These are phyloP conservation scores for Drosophila seclusa DNA, from an alignment of 2,888 invertebrate species.

Conservation along the genomic window DNA sequence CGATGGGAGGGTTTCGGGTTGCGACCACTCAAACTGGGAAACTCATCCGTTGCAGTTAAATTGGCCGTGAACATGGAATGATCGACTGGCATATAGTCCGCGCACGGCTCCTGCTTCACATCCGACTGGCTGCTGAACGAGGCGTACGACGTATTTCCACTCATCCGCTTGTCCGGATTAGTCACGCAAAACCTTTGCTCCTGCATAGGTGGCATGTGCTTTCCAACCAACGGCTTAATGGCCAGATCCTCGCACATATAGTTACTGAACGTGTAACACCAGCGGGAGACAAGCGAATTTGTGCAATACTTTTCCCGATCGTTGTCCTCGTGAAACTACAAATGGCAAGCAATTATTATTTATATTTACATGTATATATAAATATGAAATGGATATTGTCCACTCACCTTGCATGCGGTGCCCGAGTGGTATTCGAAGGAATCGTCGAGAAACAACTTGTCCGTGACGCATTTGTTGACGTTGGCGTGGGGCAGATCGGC, in stretches of 20 bases:
- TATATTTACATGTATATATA: too few relatives aligned
- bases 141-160: background rate
- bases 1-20: background rate
- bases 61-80: constrained; percentile 22
- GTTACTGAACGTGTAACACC: constrained; percentile 85
- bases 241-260: constrained; percentile 85
- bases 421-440: constrained; percentile 79
- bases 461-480: constrained; percentile 68
- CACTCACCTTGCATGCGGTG: constrained; percentile 82
- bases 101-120: constrained; percentile 22
- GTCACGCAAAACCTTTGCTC: constrained; percentile 30
- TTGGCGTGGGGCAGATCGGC: constrained; percentile 63
- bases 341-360: background rate
- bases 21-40: constrained; percentile 42
- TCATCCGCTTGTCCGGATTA: background rate
- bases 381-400: background rate
- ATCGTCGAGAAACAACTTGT: constrained; percentile 77
- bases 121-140: background rate
- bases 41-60: constrained; percentile 10
- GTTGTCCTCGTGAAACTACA: constrained; percentile 84
- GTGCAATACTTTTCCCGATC: constrained; percentile 84
- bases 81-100: constrained; percentile 34
- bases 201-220: constrained; percentile 83
- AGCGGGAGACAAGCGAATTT: constrained; percentile 84
- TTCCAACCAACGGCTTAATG: constrained; percentile 83